Base-by-base conservation (phyloP, 2,797 vertebrate species). In the Onychomys torridus region DNA sequence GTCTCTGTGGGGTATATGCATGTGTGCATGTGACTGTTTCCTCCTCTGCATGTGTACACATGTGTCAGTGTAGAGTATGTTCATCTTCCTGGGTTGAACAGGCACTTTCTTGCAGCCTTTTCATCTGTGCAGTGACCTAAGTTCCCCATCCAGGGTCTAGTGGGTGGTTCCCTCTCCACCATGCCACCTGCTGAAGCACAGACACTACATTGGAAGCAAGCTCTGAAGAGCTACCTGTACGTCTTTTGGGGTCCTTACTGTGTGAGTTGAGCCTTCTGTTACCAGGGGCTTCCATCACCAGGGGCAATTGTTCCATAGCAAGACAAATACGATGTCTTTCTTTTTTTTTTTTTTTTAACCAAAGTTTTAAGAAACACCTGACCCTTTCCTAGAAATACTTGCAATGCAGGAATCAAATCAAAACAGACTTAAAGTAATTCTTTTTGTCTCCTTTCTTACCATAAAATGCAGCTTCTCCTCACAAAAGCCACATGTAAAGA, bases 211-310 rank as follows among this genome's bases (percentile, higher is more conserved):
- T 71, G 23, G 9, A 43, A n/a, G 3, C 12, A 13, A 29, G 9
- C 14, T 88, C 5, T 12, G n/a, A 79, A 69, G 21, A 49, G 40
- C 2, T 49, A 32, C 16, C 23, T 4, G 40, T 16, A 25, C 3
- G 23, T 16, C n/a, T n/a, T 65, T 52, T 16, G 0, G 5, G 5
- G 0, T 82, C 63, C 7, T 6, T 27, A 10, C 43, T 16, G 10
- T 25, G 4, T 2, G n/a, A 82, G 19, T 52, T 16, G 34, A 43
- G 29, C 5, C 32, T 76, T 46, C 67, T 61, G 25, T 83, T 55
- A 11, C 7, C 23, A n/a, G 29, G 21, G 32, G 32, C 37, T 75
- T 32, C 71, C 67, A 27, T 83, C 61, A 10, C 7, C 23, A n/a
- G 29, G 19, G 32, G 25, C 37, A 34, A 21, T 6, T 10, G 2